Evolutionary conservation across 2,113 vertebrate species (phyloP).

Genomic region (Equus quagga): DNA sequence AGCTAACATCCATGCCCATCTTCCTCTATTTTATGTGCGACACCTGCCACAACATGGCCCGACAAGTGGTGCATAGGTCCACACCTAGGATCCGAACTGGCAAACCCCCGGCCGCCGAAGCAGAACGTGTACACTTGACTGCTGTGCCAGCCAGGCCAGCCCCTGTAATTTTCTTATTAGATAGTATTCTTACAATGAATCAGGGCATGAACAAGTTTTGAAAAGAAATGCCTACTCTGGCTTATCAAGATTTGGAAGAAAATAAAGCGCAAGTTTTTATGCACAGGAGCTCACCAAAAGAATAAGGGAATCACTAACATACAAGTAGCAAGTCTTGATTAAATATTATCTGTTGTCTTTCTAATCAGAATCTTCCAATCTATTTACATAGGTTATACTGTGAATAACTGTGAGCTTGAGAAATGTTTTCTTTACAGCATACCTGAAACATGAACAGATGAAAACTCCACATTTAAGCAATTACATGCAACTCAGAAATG

Average conservation of each 20-base stretch:
- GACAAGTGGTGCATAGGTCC: too few relatives aligned
- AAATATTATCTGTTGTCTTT: not conserved
- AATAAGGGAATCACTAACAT: slow-evolving; percentile 32
- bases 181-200: slow-evolving; percentile 49
- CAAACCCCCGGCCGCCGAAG: too few relatives aligned
- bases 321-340: slow-evolving; percentile 39
- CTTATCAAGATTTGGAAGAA: slow-evolving; percentile 54
- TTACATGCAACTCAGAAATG: slow-evolving; percentile 74
- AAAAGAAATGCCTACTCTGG: slow-evolving; percentile 36
- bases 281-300: slow-evolving; percentile 34
- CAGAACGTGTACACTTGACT: too few relatives aligned
- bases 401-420: slow-evolving; percentile 45
- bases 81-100: too few relatives aligned
- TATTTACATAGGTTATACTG: slow-evolving; percentile 10
- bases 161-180: slow-evolving; percentile 46
- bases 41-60: too few relatives aligned
- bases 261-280: slow-evolving; percentile 56
- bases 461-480: slow-evolving; percentile 72
- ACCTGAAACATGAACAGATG: slow-evolving; percentile 65
- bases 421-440: slow-evolving; percentile 38
- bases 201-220: slow-evolving; percentile 41
- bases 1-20: too few relatives aligned
- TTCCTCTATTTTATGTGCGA: too few relatives aligned
- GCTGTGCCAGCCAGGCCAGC: too few relatives aligned
- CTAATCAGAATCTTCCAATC: slow-evolving; percentile 55